Percentiles rank a stretch among this genome's conserved stretches.
Conservation (phyloP, 2,888 invertebrate species). For the Drosophila affinis region DNA sequence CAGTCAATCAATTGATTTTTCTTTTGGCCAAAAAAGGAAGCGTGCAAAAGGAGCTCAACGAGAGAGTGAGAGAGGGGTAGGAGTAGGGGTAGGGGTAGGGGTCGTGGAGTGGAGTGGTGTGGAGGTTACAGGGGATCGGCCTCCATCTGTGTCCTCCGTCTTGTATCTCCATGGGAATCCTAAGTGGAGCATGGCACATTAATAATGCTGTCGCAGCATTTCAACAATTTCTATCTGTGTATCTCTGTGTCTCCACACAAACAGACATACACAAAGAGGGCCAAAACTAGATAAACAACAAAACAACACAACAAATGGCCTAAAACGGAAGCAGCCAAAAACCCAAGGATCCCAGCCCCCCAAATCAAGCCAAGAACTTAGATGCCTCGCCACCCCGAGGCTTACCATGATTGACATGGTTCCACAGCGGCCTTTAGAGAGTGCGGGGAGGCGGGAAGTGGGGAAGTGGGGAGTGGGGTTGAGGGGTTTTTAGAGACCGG, state of each 20-base stretch:
- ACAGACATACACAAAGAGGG: constrained; percentile 7
- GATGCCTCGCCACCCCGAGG: constrained; percentile 18
- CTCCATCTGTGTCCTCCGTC: background rate
- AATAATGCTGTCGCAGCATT: constrained; percentile 58
- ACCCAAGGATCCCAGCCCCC: constrained; percentile 19
- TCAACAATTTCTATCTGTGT: constrained; percentile 13
- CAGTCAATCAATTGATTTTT: constrained; percentile 75
- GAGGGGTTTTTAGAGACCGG: constrained; percentile 6
- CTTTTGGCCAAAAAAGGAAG: constrained; percentile 11
- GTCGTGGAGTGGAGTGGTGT: background rate
- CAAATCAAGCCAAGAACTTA: background rate
- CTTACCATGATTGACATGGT: constrained; percentile 60
- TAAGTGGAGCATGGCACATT: constrained; percentile 54
- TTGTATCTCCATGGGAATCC: background rate
- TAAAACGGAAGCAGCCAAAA: constrained; percentile 38
- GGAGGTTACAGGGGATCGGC: background rate
- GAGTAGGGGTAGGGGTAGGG: background rate
- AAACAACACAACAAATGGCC: constrained; percentile 54
- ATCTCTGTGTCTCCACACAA: constrained; percentile 47
- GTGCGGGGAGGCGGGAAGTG: background rate
- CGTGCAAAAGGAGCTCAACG: background rate
- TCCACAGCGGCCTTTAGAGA: background rate
- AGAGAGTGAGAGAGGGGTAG: background rate
- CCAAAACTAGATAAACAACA: constrained; percentile 53
- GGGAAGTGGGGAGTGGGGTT: background rate